phyloP scores from a whole-genome alignment of 2,113 vertebrate genomes.

The Lycaon pictus region DNA sequence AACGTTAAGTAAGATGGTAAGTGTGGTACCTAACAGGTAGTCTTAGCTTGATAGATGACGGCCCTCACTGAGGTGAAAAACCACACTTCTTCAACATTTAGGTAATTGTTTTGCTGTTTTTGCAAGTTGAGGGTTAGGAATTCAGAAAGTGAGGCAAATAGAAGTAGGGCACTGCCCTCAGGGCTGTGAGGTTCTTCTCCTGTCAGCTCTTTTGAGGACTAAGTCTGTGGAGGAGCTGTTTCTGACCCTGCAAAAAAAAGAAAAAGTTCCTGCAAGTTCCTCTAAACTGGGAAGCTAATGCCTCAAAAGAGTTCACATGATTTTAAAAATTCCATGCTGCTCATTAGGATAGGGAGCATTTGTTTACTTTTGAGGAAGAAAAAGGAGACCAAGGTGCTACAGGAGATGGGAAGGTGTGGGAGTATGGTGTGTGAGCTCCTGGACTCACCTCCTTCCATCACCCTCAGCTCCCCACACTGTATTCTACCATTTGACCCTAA shows the following conservation, averaged over 20 bases:
- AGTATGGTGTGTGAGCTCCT: neutral
- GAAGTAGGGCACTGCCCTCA: rapidly evolving
- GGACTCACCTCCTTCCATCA: neutral
- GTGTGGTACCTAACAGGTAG: neutral
- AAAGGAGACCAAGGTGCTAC: no score
- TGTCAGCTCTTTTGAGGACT: neutral
- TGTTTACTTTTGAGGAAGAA: neutral
- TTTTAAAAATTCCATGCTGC: neutral
- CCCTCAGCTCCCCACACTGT: rapidly evolving
- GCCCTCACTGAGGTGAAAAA: neutral
- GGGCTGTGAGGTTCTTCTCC: neutral
- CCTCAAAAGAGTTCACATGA: neutral
- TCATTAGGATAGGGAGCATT: neutral
- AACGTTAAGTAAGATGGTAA: neutral
- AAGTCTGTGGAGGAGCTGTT: neutral
- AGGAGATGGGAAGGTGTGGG: rapidly evolving
- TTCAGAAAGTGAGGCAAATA: neutral
- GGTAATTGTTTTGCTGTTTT: neutral
- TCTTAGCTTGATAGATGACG: neutral
- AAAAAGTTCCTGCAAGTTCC: neutral
- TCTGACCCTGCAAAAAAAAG: neutral
- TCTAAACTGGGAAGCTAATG: neutral
- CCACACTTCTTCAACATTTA: neutral
- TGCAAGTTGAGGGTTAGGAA: neutral
- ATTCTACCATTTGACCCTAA: neutral